Base-by-base conservation (phyloP, 2,113 vertebrate genomes). In the Tetrao urogallus region DNA sequence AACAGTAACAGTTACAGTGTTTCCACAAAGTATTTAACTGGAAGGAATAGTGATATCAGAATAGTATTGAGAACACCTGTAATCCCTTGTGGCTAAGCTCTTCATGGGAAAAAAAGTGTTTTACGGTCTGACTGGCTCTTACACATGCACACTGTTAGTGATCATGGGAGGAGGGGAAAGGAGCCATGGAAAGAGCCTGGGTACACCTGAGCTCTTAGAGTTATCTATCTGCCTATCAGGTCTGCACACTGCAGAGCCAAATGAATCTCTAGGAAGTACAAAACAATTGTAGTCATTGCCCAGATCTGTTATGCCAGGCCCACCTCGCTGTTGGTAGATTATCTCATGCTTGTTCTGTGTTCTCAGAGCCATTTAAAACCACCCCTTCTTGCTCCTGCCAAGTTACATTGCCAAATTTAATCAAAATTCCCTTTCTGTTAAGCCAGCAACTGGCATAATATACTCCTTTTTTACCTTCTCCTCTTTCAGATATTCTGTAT, bases 41-140 rank as follows among this genome's bases (percentile, higher is more conserved):
- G n/a, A 76, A 73, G 27, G n/a, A 80, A 6, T 76, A 58, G n/a
- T 58, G 6, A 14, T 56, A 12, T 76, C 43, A 86, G 63, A 65
- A 89, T 0, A 28, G 16, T 24, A 42, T 7, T 20, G 88, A 4
- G 4, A 1, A 12, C 9, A 17, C 6, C 32, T n/a, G 38, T 34
- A 82, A 76, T 54, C 3, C 17, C 8, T 72, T 77, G 48, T 61
- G n/a, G 1, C 52, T 48, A 82, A 19, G 21, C 2, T 79, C 30
- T 85, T 72, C 25, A 19, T 13, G 54, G 60, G 56, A 48, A 70
- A 65, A 67, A 45, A 69, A 32, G 13, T 17, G 11, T 17, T 40
- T 13, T 13, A 7, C 32, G 14, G 11, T 56, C 71, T 72, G 54
- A 58, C 22, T 11, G 43, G 45, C 63, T 43, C 28, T 67, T 75